Conservation (phyloP, 2,797 vertebrate species). For the Nannoperca australis region DNA sequence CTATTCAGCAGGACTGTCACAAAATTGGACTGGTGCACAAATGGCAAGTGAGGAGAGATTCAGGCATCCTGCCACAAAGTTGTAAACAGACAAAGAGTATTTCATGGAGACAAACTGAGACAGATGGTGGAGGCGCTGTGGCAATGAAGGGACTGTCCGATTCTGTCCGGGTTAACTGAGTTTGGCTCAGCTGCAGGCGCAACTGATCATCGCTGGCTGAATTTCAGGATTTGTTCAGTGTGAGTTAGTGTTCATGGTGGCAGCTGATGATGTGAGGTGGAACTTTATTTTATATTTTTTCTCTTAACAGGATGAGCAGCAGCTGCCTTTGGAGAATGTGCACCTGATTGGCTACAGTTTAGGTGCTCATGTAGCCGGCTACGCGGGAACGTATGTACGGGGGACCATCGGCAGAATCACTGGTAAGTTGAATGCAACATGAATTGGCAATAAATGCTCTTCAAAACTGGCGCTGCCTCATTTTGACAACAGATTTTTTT, state of each 20-base stretch:
- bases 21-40: constrained; percentile 43
- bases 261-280: constrained; percentile 57
- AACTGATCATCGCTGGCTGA: constrained; percentile 44
- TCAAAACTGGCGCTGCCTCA: not conserved
- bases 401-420: constrained; percentile 95
- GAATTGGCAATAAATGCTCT: rapidly evolving
- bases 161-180: constrained; percentile 44
- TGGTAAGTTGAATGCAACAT: constrained; percentile 79
- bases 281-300: not conserved
- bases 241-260: constrained; percentile 14
- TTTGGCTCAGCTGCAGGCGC: constrained; percentile 49
- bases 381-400: constrained; percentile 87
- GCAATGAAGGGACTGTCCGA: constrained; percentile 46
- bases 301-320: constrained; percentile 85
- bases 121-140: constrained; percentile 64
- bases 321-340: constrained; percentile 87
- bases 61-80: constrained; percentile 58
- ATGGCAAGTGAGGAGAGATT: constrained; percentile 28
- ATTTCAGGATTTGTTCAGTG: constrained; percentile 36
- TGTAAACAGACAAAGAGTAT: constrained; percentile 66
- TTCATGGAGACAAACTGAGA: constrained; percentile 60
- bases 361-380: constrained; percentile 95
- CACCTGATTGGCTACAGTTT: constrained; percentile 98
- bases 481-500: not conserved
- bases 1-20: constrained; percentile 42